Percentiles rank a stretch among this genome's conserved stretches.
Conservation (phyloP, 2,797 vertebrate species). For the Coregonus suidteri region DNA sequence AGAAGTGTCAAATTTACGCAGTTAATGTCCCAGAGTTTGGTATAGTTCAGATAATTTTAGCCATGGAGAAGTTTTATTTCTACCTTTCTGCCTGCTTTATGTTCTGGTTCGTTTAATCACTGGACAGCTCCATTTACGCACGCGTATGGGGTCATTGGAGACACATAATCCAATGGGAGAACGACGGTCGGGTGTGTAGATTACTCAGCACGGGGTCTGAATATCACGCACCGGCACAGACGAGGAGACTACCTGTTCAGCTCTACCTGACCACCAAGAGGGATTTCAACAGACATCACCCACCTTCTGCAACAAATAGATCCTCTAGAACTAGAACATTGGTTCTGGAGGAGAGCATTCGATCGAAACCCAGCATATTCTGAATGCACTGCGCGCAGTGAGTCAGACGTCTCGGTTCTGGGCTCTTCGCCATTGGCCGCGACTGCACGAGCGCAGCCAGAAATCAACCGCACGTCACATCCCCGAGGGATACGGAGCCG, state of each 20-base stretch:
- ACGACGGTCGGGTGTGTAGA: slow-evolving; percentile 73
- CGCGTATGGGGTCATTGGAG: slow-evolving; percentile 21
- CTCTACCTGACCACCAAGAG: slow-evolving; percentile 59
- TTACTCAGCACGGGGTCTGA: slow-evolving; percentile 74
- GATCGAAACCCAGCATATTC: too few species aligned
- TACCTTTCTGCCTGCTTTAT: slow-evolving; percentile 42
- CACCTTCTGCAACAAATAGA: slow-evolving; percentile 29
- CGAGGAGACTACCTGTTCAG: slow-evolving; percentile 46
- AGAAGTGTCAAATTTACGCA: not conserved
- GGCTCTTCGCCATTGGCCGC: slow-evolving; percentile 29
- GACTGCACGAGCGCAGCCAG: slow-evolving; percentile 2
- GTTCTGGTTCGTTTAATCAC: slow-evolving; percentile 53
- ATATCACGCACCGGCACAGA: slow-evolving; percentile 55
- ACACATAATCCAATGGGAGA: slow-evolving; percentile 76
- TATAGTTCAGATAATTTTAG: not conserved
- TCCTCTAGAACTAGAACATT: slow-evolving; percentile 34
- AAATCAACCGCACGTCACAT: too few species aligned
- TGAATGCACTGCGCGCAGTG: slow-evolving; percentile 18
- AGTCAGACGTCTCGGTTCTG: slow-evolving; percentile 37
- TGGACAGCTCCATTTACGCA: slow-evolving; percentile 57
- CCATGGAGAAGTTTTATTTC: slow-evolving; percentile 60
- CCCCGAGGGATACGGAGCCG: not conserved
- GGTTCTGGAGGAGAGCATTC: not conserved
- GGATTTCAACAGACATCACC: slow-evolving; percentile 18
- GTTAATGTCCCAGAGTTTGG: slow-evolving; percentile 23